Percentiles rank a stretch among this genome's conserved stretches.
These are phyloP conservation scores for Perca fluviatilis DNA, from an alignment of 2,113 vertebrate species.

Conservation along the genomic window DNA sequence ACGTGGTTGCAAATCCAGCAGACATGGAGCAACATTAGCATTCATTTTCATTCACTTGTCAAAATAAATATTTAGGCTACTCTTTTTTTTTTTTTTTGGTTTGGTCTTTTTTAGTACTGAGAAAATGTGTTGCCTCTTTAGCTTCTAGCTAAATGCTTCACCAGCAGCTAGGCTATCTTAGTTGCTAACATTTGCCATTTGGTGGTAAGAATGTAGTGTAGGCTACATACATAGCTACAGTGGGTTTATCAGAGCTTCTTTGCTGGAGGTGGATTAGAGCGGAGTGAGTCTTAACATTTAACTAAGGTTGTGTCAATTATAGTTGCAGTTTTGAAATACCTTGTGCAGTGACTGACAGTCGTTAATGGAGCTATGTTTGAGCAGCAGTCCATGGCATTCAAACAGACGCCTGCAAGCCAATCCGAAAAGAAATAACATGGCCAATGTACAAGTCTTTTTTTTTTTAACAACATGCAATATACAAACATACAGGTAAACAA, in stretches of 20 bases:
- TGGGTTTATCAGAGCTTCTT: not conserved
- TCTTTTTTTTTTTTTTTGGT: not conserved
- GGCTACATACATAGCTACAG: not conserved
- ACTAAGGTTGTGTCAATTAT: not conserved
- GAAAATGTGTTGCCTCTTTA: not conserved
- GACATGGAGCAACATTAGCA: not conserved
- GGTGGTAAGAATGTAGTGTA: too few relatives aligned
- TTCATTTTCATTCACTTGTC: not conserved
- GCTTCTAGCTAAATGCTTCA: not conserved
- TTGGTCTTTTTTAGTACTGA: not conserved
- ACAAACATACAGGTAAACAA: too few relatives aligned
- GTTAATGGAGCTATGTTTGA: not conserved
- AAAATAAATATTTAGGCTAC: not conserved
- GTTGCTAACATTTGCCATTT: not conserved
- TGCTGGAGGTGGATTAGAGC: not conserved
- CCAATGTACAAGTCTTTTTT: too few relatives aligned
- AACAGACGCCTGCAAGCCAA: not conserved
- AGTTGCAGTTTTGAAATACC: not conserved
- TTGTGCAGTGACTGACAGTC: not conserved
- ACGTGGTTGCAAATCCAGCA: not conserved
- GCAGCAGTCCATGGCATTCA: not conserved
- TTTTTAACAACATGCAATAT: too few relatives aligned
- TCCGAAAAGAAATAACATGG: too few relatives aligned
- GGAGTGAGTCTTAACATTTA: not conserved
- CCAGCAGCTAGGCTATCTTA: not conserved